Base-by-base conservation (phyloP, 2,113 vertebrate species). In the Zootoca vivipara region DNA sequence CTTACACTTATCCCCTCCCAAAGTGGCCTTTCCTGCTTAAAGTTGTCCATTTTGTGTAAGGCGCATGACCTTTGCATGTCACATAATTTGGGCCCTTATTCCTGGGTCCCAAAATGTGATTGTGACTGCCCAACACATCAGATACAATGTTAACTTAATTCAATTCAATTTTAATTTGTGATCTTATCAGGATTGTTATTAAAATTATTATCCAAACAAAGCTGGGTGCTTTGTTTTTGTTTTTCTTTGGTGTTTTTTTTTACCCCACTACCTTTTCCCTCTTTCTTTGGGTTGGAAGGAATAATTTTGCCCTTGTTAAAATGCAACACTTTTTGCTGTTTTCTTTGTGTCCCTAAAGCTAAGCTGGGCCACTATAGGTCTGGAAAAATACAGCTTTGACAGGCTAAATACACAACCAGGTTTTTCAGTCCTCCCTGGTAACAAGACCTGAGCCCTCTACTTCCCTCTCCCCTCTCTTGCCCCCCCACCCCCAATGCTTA, bases 301-400 rank as follows among this genome's bases (percentile, higher is more conserved):
- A 90, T 89, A 58, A 35, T 78, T 88, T 88, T 86, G 87, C 93
- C 79, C 91, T 92, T 92, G 64, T 93, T 86, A 95, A 89, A 67
- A 62, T 86, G 90, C 40, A 84, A 84, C 91, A 67, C 85, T 89
- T 87, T 87, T 87, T 75, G 85, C 64, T 62, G 0, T 92, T 95
- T 94, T 87, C 46, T 35, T 91, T 79, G 91, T 86, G 78, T 88
- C 86, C 81, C 83, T 85, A 87, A 85, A 89, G 74, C 65, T 92
- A 87, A 90, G 90, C 78, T 93, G 93, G 62, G 92, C 92, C 81
- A 72, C 87, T 89, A 93, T 92, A 89, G 89, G 75, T 87, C 90
- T 92, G 94, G 84, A 90, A 93, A 93, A 94, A 94, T 90, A 91
- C 28, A 90, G 85, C 89, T 67, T 88, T 94, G 95, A 92, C 94